Conservation (phyloP, 2,797 vertebrate genomes). For the Pipistrellus nathusii region DNA sequence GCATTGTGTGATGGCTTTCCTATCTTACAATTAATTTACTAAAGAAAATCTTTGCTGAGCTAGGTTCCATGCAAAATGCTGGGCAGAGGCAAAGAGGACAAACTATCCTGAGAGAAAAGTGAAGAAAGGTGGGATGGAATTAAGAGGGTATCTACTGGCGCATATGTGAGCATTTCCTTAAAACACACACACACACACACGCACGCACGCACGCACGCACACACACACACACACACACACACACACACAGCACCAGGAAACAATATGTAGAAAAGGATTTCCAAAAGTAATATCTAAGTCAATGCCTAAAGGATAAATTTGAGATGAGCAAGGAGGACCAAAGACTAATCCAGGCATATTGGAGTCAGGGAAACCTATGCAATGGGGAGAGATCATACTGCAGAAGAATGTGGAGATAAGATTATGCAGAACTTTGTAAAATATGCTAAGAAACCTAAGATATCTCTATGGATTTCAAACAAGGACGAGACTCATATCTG, state of each 20-base stretch:
- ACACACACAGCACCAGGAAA: neutral
- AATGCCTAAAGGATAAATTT: neutral
- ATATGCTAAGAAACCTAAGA: neutral
- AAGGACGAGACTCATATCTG: neutral
- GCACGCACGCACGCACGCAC: too few species aligned
- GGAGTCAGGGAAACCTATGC: too few species aligned
- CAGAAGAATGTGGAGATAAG: neutral
- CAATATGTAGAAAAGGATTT: neutral
- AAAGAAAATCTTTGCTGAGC: neutral
- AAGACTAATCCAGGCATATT: neutral
- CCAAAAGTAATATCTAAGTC: neutral
- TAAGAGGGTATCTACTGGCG: neutral
- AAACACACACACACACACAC: neutral
- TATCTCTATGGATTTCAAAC: neutral
- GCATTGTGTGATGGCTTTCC: neutral
- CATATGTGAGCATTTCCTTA: neutral
- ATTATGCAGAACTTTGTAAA: neutral
- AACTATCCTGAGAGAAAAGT: neutral
- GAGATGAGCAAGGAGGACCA: neutral
- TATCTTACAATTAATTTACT: neutral
- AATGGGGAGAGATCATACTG: neutral
- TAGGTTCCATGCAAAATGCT: neutral
- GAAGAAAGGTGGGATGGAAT: neutral
- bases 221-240: too few species aligned
- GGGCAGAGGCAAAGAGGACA: neutral